Base-by-base conservation (phyloP, 2,888 invertebrate genomes). In the Ctenicera cuprea region DNA sequence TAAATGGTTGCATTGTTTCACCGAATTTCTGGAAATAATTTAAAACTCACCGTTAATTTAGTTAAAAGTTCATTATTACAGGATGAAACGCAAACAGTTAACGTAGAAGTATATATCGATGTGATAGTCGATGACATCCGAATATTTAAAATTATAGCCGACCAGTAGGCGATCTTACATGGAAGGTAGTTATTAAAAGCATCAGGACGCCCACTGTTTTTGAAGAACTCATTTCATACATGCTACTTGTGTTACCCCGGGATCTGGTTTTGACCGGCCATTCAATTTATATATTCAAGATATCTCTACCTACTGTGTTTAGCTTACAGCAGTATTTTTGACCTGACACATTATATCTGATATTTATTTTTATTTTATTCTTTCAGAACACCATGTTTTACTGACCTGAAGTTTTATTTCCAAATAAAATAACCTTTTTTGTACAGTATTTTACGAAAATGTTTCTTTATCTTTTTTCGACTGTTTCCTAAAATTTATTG, bases 231-330 rank as follows among this genome's bases (percentile, higher is more conserved):
- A 85, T 85, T 85, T 84, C 83, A 82, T 83, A 83, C 83, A 80
- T 82, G 86, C 86, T 85, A 85, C 86, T 85, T 83, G 86, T 85
- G 79, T 86, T 86, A 86, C 86, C 80, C 84, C 83, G 81, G 84
- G 83, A 85, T 84, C 86, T 85, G 85, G 85, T 85, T 85, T 78
- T 81, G 80, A 80, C 76, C 76, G 77, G 80, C 80, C 81, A 80
- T 83, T 82, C 81, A 83, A 81, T 83, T 84, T 82, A 80, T 78
- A 77, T 76, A 77, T 77, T 77, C 78, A 77, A 78, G 78, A 75
- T 75, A 72, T 73, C 57, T 73, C 78, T 77, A 74, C 79, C 80
- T 78, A 80, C 80, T 76, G 77, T 75, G 76, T 77, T 76, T 75
- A 76, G 73, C 76, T 78, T 75, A 73, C 73, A 74, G 78, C 76